phyloP scores from a whole-genome alignment of 1,140 invertebrate species.

The Anastatus disparis region DNA sequence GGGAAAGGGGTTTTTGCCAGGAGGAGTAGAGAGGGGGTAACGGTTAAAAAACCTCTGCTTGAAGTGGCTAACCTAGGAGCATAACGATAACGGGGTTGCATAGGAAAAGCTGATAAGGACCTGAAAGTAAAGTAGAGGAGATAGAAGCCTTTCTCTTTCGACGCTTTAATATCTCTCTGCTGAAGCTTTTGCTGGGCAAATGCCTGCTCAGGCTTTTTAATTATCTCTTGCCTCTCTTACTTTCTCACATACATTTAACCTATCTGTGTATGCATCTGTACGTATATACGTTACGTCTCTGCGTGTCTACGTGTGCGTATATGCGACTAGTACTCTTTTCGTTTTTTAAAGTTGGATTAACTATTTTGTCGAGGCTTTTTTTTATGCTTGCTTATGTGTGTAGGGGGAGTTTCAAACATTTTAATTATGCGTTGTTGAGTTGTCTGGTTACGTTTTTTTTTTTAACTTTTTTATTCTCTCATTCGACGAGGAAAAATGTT shows the following conservation, averaged over 20 bases:
- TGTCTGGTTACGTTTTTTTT: conserved; percentile 20
- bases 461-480: neutral
- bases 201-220: conserved; percentile 58
- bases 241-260: conserved; percentile 48
- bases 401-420: conserved; percentile 18
- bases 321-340: conserved; percentile 7
- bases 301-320: too few species aligned
- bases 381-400: too few species aligned
- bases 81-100: too few species aligned
- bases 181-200: conserved; percentile 36
- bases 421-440: conserved; percentile 29
- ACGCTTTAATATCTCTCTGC: conserved; percentile 59
- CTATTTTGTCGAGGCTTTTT: neutral
- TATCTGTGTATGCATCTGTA: too few species aligned
- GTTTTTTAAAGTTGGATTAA: conserved; percentile 11
- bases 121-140: too few species aligned
- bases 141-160: conserved; percentile 45
- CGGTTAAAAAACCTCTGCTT: too few species aligned
- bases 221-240: conserved; percentile 52
- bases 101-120: conserved; percentile 56
- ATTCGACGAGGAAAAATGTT: too few species aligned
- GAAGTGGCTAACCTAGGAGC: too few species aligned
- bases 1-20: too few species aligned
- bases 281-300: too few species aligned
- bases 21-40: too few species aligned